phyloP scores from a whole-genome alignment of 1,140 invertebrate species.

The Zophobas morio region DNA sequence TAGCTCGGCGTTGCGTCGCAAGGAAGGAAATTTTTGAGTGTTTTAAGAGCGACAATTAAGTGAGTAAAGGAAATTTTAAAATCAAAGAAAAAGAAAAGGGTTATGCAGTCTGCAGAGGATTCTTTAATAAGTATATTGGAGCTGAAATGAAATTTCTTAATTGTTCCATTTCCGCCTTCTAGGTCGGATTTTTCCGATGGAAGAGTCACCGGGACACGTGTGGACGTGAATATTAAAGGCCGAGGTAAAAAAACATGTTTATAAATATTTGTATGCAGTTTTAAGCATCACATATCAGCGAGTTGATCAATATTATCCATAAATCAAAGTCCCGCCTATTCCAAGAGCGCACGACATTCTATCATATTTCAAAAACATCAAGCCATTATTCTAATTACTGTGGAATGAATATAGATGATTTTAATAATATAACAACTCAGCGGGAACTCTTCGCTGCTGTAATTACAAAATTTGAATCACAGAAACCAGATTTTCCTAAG shows the following conservation, averaged over 20 bases:
- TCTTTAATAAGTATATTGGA: slow-evolving; percentile 8
- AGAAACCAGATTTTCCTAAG: slow-evolving; percentile 38
- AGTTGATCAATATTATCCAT: slow-evolving; percentile 64
- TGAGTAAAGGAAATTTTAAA: slow-evolving; percentile 3
- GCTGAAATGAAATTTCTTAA: slow-evolving; percentile 34
- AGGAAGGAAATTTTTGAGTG: too few species aligned
- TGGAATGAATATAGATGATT: slow-evolving; percentile 63
- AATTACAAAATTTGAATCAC: slow-evolving; percentile 48
- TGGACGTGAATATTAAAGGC: too few species aligned
- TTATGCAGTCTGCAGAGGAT: slow-evolving; percentile 11
- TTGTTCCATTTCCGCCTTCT: slow-evolving; percentile 3
- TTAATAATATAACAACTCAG: slow-evolving; percentile 61
- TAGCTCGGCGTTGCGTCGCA: background rate
- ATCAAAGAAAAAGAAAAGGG: slow-evolving; percentile 22
- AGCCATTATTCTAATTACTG: slow-evolving; percentile 66
- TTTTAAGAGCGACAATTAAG: background rate
- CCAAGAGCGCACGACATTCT: slow-evolving; percentile 63
- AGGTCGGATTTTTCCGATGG: background rate
- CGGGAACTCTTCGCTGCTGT: slow-evolving; percentile 48
- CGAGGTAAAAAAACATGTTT: slow-evolving; percentile 4
- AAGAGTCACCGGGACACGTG: too few species aligned
- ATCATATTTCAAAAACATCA: slow-evolving; percentile 66
- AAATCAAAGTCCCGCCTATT: slow-evolving; percentile 65
- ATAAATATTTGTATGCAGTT: slow-evolving; percentile 47
- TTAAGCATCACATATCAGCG: slow-evolving; percentile 50